A percentile compares a stretch with the other conserved stretches of the same genome.
Conservation (phyloP, 64 coral and sea anemone species). For the Montipora capricornis region DNA sequence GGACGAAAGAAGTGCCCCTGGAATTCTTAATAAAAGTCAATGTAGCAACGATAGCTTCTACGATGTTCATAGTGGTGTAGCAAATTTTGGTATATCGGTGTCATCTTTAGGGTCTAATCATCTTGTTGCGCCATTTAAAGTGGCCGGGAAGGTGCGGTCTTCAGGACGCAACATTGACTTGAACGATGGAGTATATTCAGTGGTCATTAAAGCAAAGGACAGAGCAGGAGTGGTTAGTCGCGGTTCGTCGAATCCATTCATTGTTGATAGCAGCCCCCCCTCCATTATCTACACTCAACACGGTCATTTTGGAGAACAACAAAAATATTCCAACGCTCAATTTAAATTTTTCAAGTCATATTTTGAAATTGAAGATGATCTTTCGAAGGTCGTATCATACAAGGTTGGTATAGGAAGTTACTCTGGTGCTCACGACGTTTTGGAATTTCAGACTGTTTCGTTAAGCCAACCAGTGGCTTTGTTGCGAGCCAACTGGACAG, state of each 20-base stretch:
- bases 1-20: constrained; percentile 63
- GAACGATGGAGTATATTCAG: constrained; percentile 90
- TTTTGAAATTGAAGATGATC: constrained; percentile 89
- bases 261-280: constrained; percentile 91
- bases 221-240: constrained; percentile 75
- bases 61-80: constrained; percentile 85
- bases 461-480: constrained; percentile 42
- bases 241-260: constrained; percentile 87
- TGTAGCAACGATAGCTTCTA: constrained; percentile 83
- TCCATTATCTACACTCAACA: constrained; percentile 74
- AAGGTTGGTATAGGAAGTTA: constrained; percentile 90
- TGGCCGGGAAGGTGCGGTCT: constrained; percentile 73
- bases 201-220: constrained; percentile 85
- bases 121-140: constrained; percentile 61
- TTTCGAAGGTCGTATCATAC: constrained; percentile 75
- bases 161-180: constrained; percentile 80
- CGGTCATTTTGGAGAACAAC: constrained; percentile 61
- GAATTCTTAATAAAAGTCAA: constrained; percentile 23
- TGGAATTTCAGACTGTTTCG: constrained; percentile 48
- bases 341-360: constrained; percentile 66
- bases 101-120: constrained; percentile 56
- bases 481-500: constrained; percentile 82
- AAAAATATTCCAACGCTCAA: constrained; percentile 23
- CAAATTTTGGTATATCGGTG: constrained; percentile 86
- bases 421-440: constrained; percentile 86